Conservation (phyloP, 2,113 vertebrate species). For the Rhinoderma darwinii region DNA sequence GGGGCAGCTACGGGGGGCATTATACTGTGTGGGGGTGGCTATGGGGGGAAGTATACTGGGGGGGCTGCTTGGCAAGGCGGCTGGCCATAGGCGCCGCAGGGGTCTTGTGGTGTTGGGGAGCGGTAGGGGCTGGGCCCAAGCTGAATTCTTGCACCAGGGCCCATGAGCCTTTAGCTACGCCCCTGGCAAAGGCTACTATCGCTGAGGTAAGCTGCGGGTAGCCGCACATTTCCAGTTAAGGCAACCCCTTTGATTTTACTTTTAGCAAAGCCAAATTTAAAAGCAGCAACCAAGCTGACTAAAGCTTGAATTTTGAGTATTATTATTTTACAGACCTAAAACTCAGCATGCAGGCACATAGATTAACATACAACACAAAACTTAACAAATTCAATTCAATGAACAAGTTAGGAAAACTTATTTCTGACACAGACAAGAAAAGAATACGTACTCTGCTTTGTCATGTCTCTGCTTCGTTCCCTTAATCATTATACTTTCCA, state of each 20-base stretch:
- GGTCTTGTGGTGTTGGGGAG: too few relatives aligned
- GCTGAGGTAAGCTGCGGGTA: not conserved
- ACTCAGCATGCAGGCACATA: not conserved
- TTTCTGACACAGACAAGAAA: conserved; percentile 9
- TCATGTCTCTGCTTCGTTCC: conserved; percentile 9
- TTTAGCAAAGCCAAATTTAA: not conserved
- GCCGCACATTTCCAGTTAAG: not conserved
- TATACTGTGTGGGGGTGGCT: too few relatives aligned
- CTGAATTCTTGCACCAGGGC: too few relatives aligned
- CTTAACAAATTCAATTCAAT: not conserved
- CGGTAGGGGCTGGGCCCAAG: too few relatives aligned
- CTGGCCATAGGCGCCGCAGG: too few relatives aligned
- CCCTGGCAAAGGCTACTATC: not conserved
- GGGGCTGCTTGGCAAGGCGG: too few relatives aligned
- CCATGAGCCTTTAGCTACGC: too few relatives aligned
- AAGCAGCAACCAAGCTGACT: not conserved
- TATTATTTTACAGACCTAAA: not conserved
- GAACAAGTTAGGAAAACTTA: not conserved
- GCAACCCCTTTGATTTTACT: not conserved
- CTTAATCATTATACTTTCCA: conserved; percentile 51
- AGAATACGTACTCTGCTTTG: not conserved
- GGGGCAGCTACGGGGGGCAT: too few relatives aligned
- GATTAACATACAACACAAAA: conserved; percentile 13
- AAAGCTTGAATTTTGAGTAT: not conserved
- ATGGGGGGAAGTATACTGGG: too few relatives aligned